These are phyloP conservation scores for Stomatorhinus walkeri DNA, from an alignment of 2,797 vertebrate genomes.

Conservation along the genomic window DNA sequence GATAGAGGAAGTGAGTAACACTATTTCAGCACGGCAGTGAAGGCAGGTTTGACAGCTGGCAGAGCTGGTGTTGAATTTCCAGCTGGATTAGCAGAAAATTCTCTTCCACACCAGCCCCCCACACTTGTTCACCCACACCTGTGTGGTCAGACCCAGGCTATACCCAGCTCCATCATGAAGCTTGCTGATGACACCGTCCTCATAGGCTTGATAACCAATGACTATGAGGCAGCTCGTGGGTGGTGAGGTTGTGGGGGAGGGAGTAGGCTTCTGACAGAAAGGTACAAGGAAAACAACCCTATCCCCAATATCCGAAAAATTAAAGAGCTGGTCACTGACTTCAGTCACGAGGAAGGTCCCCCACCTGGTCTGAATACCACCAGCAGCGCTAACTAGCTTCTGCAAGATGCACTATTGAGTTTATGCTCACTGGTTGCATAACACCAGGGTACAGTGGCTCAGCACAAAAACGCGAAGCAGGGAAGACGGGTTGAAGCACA, in stretches of 20 bases:
- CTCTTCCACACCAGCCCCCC: neutral
- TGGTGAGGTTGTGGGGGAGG: neutral
- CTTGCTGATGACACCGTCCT: neutral
- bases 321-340: neutral
- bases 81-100: neutral
- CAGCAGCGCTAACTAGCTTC: neutral
- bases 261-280: neutral
- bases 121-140: neutral
- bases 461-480: neutral
- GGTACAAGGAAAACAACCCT: neutral
- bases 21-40: neutral
- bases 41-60: neutral
- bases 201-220: neutral
- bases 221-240: neutral
- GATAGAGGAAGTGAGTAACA: neutral
- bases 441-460: neutral
- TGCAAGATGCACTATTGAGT: neutral
- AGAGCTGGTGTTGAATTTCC: neutral
- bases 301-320: neutral
- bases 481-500: neutral
- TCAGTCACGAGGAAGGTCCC: neutral
- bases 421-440: neutral
- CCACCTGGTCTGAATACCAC: neutral
- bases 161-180: neutral
- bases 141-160: neutral